Conservation (phyloP, 2,797 vertebrate species). For the Anguilla megastoma region DNA sequence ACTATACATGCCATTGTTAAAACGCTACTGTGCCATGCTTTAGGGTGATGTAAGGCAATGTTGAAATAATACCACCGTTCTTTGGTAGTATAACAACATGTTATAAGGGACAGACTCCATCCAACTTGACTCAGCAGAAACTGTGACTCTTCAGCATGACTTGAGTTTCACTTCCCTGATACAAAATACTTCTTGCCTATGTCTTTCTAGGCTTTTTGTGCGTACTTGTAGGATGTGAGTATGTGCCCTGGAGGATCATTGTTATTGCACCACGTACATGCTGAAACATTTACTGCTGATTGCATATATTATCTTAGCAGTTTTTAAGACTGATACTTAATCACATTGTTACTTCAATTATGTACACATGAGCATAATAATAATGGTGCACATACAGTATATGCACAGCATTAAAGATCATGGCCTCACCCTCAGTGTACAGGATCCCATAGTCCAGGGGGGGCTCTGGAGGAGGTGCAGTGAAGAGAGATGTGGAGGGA, state of each 20-base stretch:
- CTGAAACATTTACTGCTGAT: background rate
- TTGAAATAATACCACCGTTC: background rate
- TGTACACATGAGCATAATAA: background rate
- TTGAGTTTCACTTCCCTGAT: too few species aligned
- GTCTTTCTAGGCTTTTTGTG: background rate
- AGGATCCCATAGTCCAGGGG: slow-evolving; percentile 39
- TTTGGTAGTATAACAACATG: background rate
- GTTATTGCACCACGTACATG: background rate
- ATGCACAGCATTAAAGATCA: background rate
- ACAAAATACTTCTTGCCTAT: too few species aligned
- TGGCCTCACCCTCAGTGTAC: slow-evolving; percentile 43
- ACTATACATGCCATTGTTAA: background rate
- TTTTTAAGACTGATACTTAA: background rate
- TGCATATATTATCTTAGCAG: background rate
- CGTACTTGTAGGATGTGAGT: background rate
- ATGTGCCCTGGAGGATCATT: background rate
- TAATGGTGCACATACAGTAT: background rate
- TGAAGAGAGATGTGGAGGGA: slow-evolving; percentile 47
- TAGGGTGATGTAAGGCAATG: background rate
- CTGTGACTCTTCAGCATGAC: too few species aligned
- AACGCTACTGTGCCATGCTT: background rate
- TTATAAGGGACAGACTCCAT: background rate
- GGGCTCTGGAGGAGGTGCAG: slow-evolving; percentile 41
- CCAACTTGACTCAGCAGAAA: too few species aligned
- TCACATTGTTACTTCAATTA: background rate